Evolutionary conservation across 2,888 invertebrate species (phyloP), one percentile per base, ranked within the genome.

Genomic region (Ectemnius continuus): DNA sequence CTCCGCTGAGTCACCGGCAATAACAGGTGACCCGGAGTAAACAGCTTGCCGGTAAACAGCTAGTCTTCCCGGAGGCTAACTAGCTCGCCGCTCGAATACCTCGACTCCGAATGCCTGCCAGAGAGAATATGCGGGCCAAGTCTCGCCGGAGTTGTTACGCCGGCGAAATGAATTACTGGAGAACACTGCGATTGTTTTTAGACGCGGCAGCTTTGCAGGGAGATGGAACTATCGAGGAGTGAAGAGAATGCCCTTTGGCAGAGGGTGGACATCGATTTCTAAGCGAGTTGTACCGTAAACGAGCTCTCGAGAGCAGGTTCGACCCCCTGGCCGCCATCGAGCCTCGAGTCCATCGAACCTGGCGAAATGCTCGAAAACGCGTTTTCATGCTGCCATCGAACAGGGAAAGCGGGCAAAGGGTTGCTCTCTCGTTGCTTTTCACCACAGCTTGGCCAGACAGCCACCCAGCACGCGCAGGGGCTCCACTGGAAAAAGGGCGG

Each of bases 391-490:
- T 85, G 79, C 82, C 82, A 84, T 85, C 84, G 81, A 86, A 84
- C 82, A 79, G 80, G 85, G 84, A 86, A 82, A 86, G 80, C 82
- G 78, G 76, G 84, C 83, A 84, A 86, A 86, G 86, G 86, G 84
- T 85, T 83, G 85, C 77, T 79, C 80, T 66, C 70, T 46, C 70
- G 80, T 76, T 78, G 84, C 82, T 79, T 84, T 85, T 85, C 82
- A 82, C 70, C 72, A 65, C 47, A 68, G 73, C 63, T 69, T 73
- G 76, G 67, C 79, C 79, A 79, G 76, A 79, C 79, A 64, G 73
- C 36, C 6, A 36, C 36, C 8, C 36, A 36, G 36, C 48, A 18
- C 60, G 59, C 23, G 57, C 64, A 67, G 56, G 68, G 61, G 67
- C 16, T 46, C 20, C 5, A 18, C 13, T 67, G 56, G 36, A 68